These are phyloP conservation scores for Phasia obesa DNA, from an alignment of 2,888 invertebrate genomes.

Conservation along the genomic window DNA sequence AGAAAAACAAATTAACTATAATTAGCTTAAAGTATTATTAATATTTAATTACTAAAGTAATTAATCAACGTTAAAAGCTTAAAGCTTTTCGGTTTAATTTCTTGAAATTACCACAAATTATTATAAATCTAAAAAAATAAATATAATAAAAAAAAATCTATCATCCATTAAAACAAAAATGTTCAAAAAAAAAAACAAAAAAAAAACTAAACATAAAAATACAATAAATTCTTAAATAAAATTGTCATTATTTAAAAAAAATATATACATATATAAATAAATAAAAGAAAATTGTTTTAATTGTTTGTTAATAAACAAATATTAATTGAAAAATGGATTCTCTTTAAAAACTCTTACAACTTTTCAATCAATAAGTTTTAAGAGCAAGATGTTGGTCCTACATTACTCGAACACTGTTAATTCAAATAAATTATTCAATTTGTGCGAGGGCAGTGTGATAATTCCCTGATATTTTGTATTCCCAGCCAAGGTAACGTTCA, in stretches of 20 bases:
- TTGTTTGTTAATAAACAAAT: not conserved
- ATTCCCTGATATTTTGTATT: too few species aligned
- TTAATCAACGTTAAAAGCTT: constrained; percentile 61
- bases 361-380: not conserved
- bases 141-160: not conserved
- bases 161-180: constrained; percentile 19
- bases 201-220: constrained; percentile 45
- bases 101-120: constrained; percentile 53
- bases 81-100: constrained; percentile 65
- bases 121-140: constrained; percentile 5
- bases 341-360: too few species aligned
- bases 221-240: constrained; percentile 64
- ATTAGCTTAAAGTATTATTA: constrained; percentile 70
- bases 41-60: constrained; percentile 60
- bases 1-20: constrained; percentile 57
- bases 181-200: constrained; percentile 34
- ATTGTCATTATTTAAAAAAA: constrained; percentile 52
- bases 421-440: too few species aligned
- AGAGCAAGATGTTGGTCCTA: too few species aligned
- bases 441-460: too few species aligned
- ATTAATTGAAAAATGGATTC: too few species aligned
- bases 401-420: too few species aligned
- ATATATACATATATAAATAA: constrained; percentile 14
- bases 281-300: constrained; percentile 39
- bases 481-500: too few species aligned